Evolutionary conservation across 2,113 vertebrate species (phyloP).

Genomic region (Archocentrus centrarchus): DNA sequence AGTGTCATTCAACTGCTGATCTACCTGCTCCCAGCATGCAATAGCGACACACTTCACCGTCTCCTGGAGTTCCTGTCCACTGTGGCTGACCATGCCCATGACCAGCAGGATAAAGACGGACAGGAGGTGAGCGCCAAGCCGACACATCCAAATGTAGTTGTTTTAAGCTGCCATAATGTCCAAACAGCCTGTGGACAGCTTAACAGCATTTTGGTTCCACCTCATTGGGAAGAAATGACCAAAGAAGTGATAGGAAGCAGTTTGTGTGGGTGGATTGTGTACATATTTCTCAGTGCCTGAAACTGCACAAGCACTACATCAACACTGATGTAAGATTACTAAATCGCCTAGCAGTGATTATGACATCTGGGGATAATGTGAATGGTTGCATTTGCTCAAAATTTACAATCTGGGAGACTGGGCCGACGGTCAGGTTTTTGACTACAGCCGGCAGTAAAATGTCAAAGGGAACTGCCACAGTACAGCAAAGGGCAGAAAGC

Average conservation of each 20-base stretch:
- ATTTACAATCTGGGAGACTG: not conserved
- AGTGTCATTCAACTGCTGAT: constrained; percentile 89
- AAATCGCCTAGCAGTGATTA: not conserved
- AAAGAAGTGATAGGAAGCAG: constrained; percentile 34
- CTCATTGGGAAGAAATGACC: constrained; percentile 49
- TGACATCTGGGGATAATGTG: not conserved
- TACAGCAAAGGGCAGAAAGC: not conserved
- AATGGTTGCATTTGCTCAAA: constrained; percentile 1
- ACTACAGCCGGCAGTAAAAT: not conserved
- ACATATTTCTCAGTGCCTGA: not conserved
- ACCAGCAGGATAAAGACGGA: constrained; percentile 86
- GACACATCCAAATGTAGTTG: not conserved
- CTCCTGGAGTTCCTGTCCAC: constrained; percentile 92
- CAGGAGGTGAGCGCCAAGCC: constrained; percentile 83
- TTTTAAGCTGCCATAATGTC: not conserved
- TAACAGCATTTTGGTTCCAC: constrained; percentile 14
- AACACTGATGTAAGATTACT: constrained; percentile 17
- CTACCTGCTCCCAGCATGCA: constrained; percentile 95
- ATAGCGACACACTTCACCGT: constrained; percentile 94
- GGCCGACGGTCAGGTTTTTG: not conserved
- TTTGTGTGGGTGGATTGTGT: not conserved
- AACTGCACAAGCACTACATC: not conserved
- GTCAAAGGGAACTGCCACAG: not conserved
- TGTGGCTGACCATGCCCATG: constrained; percentile 89
- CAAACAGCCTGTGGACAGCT: not conserved